These are phyloP conservation scores for Boleophthalmus pectinirostris DNA, from an alignment of 2,113 vertebrate genomes.

Conservation along the genomic window DNA sequence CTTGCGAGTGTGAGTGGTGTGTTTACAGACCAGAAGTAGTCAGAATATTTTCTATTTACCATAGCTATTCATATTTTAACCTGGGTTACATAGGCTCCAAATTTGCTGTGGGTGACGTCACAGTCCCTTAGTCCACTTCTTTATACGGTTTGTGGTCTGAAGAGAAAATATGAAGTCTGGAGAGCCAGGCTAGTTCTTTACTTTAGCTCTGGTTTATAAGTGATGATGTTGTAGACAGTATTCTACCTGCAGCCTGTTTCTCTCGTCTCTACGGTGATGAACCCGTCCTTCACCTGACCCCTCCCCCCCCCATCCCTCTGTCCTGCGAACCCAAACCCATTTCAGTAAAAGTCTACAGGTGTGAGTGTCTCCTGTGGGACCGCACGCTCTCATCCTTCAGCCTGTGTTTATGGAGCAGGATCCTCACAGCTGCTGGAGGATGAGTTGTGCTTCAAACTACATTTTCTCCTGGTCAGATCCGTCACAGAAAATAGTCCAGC, in stretches of 20 bases:
- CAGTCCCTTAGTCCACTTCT: no score
- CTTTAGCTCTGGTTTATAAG: neutral
- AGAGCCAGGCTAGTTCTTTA: neutral
- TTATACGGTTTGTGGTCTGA: no score
- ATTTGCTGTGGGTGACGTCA: no score
- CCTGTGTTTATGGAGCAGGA: conserved; percentile 18
- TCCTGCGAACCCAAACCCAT: neutral
- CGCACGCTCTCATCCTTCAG: conserved; percentile 46
- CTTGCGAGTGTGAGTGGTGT: no score
- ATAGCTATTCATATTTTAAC: no score
- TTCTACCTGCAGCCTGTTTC: neutral
- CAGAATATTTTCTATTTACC: no score
- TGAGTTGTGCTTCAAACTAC: neutral
- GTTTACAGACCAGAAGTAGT: no score
- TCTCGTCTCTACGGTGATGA: neutral
- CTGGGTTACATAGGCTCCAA: no score
- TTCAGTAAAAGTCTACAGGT: conserved; percentile 29
- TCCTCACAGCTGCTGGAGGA: neutral
- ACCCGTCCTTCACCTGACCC: neutral
- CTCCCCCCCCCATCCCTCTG: conserved; percentile 17
- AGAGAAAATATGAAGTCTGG: no score
- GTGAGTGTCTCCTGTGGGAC: conserved; percentile 30
- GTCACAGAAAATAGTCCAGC: neutral
- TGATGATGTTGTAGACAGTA: conserved; percentile 17
- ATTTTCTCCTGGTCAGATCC: neutral